A percentile compares a stretch with the other conserved stretches of the same genome.
Evolutionary conservation across 1,140 invertebrate genomes (phyloP).

Genomic region (Penaeus vannamei): DNA sequence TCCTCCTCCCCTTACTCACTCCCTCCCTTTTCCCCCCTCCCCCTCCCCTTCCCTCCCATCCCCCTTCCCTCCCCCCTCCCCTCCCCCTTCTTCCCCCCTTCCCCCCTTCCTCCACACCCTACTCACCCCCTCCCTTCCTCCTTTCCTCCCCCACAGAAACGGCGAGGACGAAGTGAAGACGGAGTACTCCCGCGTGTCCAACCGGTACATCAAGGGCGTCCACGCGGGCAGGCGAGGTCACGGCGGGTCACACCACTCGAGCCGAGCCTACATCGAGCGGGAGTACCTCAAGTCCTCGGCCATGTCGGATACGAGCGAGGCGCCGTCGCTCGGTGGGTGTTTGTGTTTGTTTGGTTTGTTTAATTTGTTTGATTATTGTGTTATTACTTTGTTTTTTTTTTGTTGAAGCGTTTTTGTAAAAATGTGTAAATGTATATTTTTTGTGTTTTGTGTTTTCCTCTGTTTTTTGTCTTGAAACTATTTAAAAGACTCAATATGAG

Average conservation of each 20-base stretch:
- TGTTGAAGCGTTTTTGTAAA: no score
- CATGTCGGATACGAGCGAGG: slow-evolving; percentile 94
- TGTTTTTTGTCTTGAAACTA: no score
- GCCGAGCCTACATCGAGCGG: slow-evolving; percentile 82
- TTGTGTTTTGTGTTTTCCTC: no score
- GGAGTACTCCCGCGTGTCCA: slow-evolving; percentile 61
- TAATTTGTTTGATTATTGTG: not conserved
- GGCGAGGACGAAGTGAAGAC: slow-evolving; percentile 56
- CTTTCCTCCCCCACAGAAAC: slow-evolving; percentile 28
- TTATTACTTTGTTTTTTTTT: not conserved
- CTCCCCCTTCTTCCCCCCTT: no score
- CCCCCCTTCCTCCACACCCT: no score
- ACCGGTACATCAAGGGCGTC: slow-evolving; percentile 83
- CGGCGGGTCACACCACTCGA: slow-evolving; percentile 88
- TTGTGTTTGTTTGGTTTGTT: not conserved
- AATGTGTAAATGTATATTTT: no score
- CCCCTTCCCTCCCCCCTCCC: no score
- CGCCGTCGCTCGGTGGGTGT: slow-evolving; percentile 81
- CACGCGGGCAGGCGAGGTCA: slow-evolving; percentile 81
- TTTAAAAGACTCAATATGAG: no score
- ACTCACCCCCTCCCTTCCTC: not conserved
- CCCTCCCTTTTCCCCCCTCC: no score
- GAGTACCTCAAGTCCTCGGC: slow-evolving; percentile 84
- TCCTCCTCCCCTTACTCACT: no score
- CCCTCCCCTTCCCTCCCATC: no score